Conservation (phyloP, 2,113 vertebrate species). For the Phocoena phocoena region DNA sequence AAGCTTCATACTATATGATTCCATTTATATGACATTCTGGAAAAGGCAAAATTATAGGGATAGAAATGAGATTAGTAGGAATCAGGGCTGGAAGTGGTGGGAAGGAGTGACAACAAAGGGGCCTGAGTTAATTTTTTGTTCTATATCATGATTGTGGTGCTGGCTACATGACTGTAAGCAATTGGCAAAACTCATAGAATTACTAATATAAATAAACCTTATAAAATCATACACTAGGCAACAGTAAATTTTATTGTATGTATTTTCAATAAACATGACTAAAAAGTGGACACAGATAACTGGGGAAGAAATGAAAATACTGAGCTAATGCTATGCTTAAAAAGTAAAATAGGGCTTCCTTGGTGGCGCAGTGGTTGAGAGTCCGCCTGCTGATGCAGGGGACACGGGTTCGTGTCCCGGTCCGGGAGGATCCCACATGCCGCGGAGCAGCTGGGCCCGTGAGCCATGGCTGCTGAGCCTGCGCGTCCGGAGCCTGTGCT, state of each 20-base stretch:
- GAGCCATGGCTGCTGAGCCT: too few relatives aligned
- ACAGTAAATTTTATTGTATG: background rate
- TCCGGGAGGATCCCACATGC: too few relatives aligned
- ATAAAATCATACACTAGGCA: background rate
- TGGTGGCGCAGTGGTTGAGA: too few relatives aligned
- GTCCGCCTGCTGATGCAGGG: too few relatives aligned
- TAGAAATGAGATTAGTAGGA: background rate
- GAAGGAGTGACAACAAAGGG: background rate
- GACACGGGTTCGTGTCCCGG: too few relatives aligned
- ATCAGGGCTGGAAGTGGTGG: background rate
- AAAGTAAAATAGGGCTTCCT: background rate
- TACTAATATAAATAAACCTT: background rate
- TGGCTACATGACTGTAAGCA: background rate
- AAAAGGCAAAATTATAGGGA: background rate
- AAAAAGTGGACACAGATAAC: conserved; percentile 26
- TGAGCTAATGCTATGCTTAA: background rate
- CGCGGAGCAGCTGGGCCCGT: too few relatives aligned
- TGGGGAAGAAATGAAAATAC: background rate
- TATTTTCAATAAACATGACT: background rate
- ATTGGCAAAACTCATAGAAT: background rate
- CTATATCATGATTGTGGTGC: background rate
- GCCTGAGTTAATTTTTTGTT: background rate
- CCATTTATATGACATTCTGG: background rate
- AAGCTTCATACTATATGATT: background rate
- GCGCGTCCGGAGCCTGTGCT: too few relatives aligned